Evolutionary conservation across 1,140 invertebrate genomes (phyloP).

Genomic region (Anthonomus grandis): DNA sequence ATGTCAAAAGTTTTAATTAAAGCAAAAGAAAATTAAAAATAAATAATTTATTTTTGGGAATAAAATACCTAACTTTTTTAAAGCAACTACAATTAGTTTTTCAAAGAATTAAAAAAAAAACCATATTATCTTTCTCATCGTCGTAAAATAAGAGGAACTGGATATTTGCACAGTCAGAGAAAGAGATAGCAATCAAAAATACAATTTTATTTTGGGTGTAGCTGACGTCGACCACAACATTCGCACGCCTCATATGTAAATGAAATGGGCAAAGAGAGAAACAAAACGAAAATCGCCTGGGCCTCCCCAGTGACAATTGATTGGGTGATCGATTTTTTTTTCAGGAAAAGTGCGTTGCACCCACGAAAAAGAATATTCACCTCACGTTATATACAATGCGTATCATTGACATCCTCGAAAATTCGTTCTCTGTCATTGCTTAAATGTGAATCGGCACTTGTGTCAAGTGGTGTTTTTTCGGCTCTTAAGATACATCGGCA

Average conservation of each 20-base stretch:
- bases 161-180: constrained; percentile 12
- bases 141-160: not conserved
- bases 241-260: constrained; percentile 15
- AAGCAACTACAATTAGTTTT: no score
- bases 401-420: constrained; percentile 8
- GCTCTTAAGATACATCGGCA: not conserved
- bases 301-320: constrained; percentile 18
- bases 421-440: constrained; percentile 8
- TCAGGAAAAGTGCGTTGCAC: constrained; percentile 20
- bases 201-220: constrained; percentile 11
- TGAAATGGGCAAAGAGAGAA: constrained; percentile 4
- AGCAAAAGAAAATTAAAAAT: no score
- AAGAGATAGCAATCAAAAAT: constrained; percentile 14
- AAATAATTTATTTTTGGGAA: no score
- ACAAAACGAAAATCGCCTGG: no score
- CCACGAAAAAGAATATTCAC: constrained; percentile 19
- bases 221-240: not conserved
- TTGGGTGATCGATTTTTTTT: constrained; percentile 22
- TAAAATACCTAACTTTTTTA: no score
- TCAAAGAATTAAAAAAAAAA: no score
- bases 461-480: constrained; percentile 1
- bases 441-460: not conserved
- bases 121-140: not conserved
- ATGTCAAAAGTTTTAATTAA: no score
- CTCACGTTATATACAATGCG: constrained; percentile 7